Evolutionary conservation across 1,140 invertebrate species (phyloP).

Genomic region (Chionoecetes opilio): DNA sequence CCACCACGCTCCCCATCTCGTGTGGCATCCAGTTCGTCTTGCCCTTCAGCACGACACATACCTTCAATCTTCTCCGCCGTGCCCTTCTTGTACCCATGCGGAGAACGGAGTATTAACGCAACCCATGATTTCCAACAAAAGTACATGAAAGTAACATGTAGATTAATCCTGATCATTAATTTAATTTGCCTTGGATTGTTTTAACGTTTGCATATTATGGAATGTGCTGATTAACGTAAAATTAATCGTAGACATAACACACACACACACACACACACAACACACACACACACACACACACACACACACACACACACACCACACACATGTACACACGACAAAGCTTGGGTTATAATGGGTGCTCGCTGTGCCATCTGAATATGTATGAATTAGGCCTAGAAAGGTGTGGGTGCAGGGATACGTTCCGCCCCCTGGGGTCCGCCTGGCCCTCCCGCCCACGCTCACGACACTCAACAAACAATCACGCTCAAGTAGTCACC

Average conservation of each 20-base stretch:
- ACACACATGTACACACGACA: neutral
- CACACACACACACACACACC: slow-evolving; percentile 25
- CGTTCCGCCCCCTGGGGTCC: neutral
- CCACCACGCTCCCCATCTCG: too few relatives aligned
- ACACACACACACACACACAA: slow-evolving; percentile 17
- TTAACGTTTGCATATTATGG: neutral
- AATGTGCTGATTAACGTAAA: neutral
- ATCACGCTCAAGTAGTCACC: neutral
- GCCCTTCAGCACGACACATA: too few relatives aligned
- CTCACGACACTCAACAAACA: neutral
- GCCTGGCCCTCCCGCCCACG: neutral
- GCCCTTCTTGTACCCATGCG: too few relatives aligned
- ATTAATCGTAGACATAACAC: neutral
- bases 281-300: slow-evolving; percentile 9
- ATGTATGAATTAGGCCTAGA: neutral
- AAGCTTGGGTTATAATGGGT: neutral
- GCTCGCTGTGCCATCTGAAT: neutral
- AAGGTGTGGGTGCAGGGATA: neutral
- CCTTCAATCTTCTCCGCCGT: too few relatives aligned
- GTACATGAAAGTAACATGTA: too few relatives aligned
- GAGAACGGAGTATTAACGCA: too few relatives aligned
- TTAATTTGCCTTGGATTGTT: too few relatives aligned
- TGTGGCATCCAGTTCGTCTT: too few relatives aligned
- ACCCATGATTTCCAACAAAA: too few relatives aligned
- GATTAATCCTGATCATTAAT: too few relatives aligned